Base-by-base conservation (phyloP, 2,888 invertebrate species). In the Germaria angustata region DNA sequence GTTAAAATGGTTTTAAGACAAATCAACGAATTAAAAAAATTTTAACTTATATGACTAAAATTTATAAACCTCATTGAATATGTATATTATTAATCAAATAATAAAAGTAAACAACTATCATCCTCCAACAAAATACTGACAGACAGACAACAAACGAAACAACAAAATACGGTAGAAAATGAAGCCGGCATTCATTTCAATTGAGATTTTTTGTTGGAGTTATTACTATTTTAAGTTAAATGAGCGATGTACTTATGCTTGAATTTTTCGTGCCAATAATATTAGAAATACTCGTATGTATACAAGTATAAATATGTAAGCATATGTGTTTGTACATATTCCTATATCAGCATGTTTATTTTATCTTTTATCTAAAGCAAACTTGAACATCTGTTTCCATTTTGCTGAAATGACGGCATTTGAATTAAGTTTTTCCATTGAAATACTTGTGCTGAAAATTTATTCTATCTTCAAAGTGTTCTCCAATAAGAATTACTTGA, bases 321-420 rank as follows among this genome's bases (percentile, higher is more conserved):
- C 28, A 28, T 6, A 28, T 28, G n/a, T 28, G 28, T 5, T 5
- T 28, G 6, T 28, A 49, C 22, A 15, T 17, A 22, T 22, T 20
- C 32, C 13, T 20, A 17, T 55, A 17, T 39, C 11, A 39, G 11
- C 36, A 22, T 32, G 6, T 24, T 53, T 46, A 46, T 65, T 46
- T 49, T 28, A 15, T 11, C 0, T 46, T 61, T 73, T 80, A 80
- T 73, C 80, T 51, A 51, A 68, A 73, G 68, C 28, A 68, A 80
- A 80, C 68, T 51, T 80, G 68, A 73, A 80, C 80, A 80, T 80
- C 80, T 80, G 80, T 63, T 73, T 49, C 41, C 44, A 59, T 73
- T 73, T 73, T 28, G 20, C 53, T 41, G 36, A 24, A 68, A 68
- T 72, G 73, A 80, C 72, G 59, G 24, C 51, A 66, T 68, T 73